These are phyloP conservation scores for Telmatochromis sp. DNA, from an alignment of 2,113 vertebrate genomes.

Conservation along the genomic window DNA sequence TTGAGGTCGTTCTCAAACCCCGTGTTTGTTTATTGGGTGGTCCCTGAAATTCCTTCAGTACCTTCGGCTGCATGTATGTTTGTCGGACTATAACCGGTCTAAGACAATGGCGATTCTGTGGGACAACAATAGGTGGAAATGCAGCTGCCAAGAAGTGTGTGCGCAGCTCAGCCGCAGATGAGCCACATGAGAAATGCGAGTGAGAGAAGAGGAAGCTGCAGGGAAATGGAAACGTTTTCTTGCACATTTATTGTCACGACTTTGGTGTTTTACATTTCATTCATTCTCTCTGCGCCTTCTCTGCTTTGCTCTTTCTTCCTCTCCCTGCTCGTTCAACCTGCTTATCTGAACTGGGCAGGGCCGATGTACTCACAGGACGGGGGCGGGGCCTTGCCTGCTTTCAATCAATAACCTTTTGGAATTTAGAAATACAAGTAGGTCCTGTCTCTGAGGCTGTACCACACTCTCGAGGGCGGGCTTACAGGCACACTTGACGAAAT, in stretches of 20 bases:
- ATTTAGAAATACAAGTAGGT: constrained; percentile 75
- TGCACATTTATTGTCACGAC: constrained; percentile 3
- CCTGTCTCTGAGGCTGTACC: constrained; percentile 64
- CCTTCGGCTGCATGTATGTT: constrained; percentile 42
- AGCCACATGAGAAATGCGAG: constrained; percentile 47
- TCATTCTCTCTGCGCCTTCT: constrained; percentile 45
- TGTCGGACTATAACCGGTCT: constrained; percentile 56
- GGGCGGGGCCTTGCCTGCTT: constrained; percentile 71
- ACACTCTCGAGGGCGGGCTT: constrained; percentile 55
- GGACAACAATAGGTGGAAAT: constrained; percentile 68
- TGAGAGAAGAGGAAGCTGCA: constrained; percentile 16
- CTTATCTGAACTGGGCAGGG: constrained; percentile 72
- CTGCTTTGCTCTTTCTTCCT: background rate
- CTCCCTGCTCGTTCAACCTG: constrained; percentile 62
- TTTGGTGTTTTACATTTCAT: constrained; percentile 55
- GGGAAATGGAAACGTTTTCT: constrained; percentile 15
- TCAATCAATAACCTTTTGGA: constrained; percentile 78
- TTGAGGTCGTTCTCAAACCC: background rate
- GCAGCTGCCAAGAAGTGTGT: constrained; percentile 49
- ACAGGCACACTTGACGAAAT: constrained; percentile 16
- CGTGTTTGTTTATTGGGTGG: constrained; percentile 60
- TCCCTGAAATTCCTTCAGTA: constrained; percentile 52
- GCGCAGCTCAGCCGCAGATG: constrained; percentile 28
- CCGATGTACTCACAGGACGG: constrained; percentile 49
- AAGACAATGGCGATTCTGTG: constrained; percentile 63